Evolutionary conservation across 2,797 vertebrate species (phyloP).

Genomic region (Siniperca undulata): DNA sequence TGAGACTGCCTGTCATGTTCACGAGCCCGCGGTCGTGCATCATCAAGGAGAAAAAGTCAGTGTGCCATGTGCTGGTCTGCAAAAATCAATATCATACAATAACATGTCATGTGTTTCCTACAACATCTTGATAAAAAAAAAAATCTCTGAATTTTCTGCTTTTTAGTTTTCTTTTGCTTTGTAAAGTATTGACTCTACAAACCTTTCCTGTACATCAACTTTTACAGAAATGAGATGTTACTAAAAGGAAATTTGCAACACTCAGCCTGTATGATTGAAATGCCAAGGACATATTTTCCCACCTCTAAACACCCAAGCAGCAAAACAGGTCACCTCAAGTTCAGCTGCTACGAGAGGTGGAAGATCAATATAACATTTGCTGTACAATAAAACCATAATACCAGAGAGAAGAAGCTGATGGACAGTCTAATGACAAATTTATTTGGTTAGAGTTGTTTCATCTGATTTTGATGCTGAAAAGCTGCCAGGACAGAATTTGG

Average conservation of each 20-base stretch:
- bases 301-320: conserved; percentile 84
- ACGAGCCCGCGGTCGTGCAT: conserved; percentile 82
- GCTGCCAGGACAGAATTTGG: conserved; percentile 89
- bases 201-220: background rate
- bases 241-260: conserved; percentile 71
- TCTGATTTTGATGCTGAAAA: conserved; percentile 91
- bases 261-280: conserved; percentile 84
- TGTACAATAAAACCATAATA: conserved; percentile 92
- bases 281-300: conserved; percentile 82
- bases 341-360: conserved; percentile 89
- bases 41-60: conserved; percentile 87
- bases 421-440: conserved; percentile 92
- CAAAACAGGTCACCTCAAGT: conserved; percentile 93
- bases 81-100: conserved; percentile 87
- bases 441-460: conserved; percentile 91
- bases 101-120: conserved; percentile 54
- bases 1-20: conserved; percentile 86
- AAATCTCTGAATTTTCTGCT: conserved; percentile 29
- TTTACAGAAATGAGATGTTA: conserved; percentile 14
- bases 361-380: conserved; percentile 94
- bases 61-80: conserved; percentile 72
- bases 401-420: conserved; percentile 90
- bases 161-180: conserved; percentile 4
- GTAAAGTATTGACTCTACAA: background rate
- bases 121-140: conserved; percentile 59